Evolutionary conservation across 2,888 invertebrate species (phyloP), one percentile per base, ranked within the genome.

Genomic region (Eurytoma adleriae): DNA sequence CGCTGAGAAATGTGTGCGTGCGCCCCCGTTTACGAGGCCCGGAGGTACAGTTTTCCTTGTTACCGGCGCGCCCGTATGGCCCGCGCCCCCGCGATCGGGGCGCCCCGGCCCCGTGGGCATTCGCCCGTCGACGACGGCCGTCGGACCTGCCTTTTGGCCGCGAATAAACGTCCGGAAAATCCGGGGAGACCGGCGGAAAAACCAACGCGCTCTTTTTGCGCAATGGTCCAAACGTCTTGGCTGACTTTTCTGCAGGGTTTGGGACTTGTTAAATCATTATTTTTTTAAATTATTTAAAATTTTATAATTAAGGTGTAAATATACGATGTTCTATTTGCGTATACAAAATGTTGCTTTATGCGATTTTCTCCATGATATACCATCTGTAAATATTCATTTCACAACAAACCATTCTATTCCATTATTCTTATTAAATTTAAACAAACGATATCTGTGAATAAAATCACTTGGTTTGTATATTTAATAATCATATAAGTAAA

Each of bases 41-140:
- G 71, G 54, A 75, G 75, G 79, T 75, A 66, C 71, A 67, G 79
- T 79, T 79, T 79, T 79, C 75, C 75, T 71, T 69, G 69, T 71
- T 71, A 59, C 72, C 71, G 50, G 66, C 66, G 57, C 27, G 24
- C 52, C 30, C 56, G 12, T 30, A 48, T 12, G 62, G 54, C 48
- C 54, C 68, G 13, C 24, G 27, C 27, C 61, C 62, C 48, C 54
- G 18, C 67, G 40, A 56, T 18, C 3, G 18, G 24, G 4, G 16
- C 20, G 13, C 20, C 40, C 20, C 10, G 20, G 57, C 59, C 78
- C 71, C 77, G 27, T 66, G 70, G 70, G 77, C 77, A 77, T 77
- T 77, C 70, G 18, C 40, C 40, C 40, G 40, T 40, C 40, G 40
- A 40, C 40, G 40, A 40, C 40, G 40, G 20, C 18, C 52, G 0